These are phyloP conservation scores for Furcifer pardalis DNA, from an alignment of 2,797 vertebrate genomes.

Conservation along the genomic window DNA sequence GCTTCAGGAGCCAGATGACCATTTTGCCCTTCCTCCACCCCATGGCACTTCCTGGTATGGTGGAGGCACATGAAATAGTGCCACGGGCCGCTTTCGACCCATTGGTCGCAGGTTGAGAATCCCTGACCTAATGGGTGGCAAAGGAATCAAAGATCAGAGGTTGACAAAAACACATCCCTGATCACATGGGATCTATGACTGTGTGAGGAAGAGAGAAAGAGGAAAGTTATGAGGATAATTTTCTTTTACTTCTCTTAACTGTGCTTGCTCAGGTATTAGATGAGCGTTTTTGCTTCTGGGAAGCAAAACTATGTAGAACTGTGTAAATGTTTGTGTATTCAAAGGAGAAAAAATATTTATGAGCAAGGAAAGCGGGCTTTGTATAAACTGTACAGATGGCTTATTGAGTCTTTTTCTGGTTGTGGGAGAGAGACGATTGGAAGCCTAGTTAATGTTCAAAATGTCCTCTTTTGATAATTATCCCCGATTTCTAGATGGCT, in stretches of 20 bases:
- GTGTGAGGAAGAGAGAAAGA: no score
- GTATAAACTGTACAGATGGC: not conserved
- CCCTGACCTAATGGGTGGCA: rapidly evolving
- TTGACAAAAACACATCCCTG: no score
- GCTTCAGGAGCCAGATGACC: no score
- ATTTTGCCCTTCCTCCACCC: no score
- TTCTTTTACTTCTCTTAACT: not conserved
- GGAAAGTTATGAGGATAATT: not conserved
- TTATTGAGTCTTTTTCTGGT: not conserved
- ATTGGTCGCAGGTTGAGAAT: no score
- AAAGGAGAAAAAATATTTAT: not conserved
- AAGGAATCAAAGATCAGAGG: not conserved
- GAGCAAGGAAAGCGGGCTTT: not conserved
- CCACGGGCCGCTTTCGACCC: no score
- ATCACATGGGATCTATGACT: not conserved
- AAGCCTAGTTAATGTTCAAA: not conserved
- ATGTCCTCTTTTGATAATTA: not conserved
- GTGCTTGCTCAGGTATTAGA: not conserved
- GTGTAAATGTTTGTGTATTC: not conserved
- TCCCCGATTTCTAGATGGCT: not conserved
- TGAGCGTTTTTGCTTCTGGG: not conserved
- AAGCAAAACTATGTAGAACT: not conserved
- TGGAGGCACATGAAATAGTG: no score
- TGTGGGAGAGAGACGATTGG: no score
- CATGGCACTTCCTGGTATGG: no score